phyloP scores from a whole-genome alignment of 2,797 vertebrate species.

The Pempheris klunzingeri region DNA sequence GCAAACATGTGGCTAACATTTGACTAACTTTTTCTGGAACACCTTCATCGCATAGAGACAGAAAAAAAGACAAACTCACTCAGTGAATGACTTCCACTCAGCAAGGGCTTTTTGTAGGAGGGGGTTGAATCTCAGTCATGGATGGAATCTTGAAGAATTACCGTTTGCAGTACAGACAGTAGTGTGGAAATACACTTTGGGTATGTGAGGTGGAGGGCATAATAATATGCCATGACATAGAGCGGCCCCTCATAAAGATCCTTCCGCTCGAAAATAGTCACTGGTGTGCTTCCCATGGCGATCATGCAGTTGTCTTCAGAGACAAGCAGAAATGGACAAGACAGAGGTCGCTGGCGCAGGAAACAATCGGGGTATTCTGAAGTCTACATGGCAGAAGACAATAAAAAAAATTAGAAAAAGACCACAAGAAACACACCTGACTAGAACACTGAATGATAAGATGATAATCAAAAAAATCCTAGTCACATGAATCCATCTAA shows the following conservation, averaged over 20 bases:
- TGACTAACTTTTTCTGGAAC: no score
- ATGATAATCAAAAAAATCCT: constrained; percentile 8
- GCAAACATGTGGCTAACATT: no score
- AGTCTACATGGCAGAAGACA: constrained; percentile 33
- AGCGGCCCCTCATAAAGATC: constrained; percentile 38
- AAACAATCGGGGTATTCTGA: constrained; percentile 30
- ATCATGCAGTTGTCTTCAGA: constrained; percentile 50
- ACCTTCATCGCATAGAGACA: background rate
- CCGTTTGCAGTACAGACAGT: constrained; percentile 54
- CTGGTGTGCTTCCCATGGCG: constrained; percentile 38
- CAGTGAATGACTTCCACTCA: constrained; percentile 30
- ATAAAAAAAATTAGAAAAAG: constrained; percentile 22
- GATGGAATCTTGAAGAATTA: constrained; percentile 43
- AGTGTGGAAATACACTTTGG: constrained; percentile 52
- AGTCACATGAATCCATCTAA: background rate
- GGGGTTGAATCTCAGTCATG: constrained; percentile 43
- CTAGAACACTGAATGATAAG: no score
- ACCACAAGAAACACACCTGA: background rate
- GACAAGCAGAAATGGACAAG: constrained; percentile 33
- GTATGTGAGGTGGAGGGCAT: constrained; percentile 55
- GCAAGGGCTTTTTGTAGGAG: constrained; percentile 50
- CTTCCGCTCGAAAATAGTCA: constrained; percentile 42
- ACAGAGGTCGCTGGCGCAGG: constrained; percentile 21
- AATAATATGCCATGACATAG: constrained; percentile 54
- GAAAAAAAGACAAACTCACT: constrained; percentile 3